Percentiles rank a stretch among this genome's conserved stretches.
phyloP scores from a whole-genome alignment of 2,888 invertebrate genomes.

The Heliconius sara region DNA sequence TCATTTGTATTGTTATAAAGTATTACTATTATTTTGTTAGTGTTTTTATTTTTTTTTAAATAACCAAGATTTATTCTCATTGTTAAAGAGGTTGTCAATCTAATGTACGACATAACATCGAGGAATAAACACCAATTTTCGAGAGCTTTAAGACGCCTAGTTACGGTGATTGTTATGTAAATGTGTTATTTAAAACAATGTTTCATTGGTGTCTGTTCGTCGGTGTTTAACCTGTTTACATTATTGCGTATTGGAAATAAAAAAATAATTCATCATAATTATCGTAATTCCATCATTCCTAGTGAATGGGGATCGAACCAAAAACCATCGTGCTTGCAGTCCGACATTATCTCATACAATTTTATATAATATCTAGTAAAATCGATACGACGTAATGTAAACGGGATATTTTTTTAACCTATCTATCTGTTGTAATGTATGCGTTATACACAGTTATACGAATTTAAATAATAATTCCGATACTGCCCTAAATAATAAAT shows the following conservation, averaged over 20 bases:
- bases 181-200: conserved; percentile 24
- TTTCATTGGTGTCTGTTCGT: conserved; percentile 31
- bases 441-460: conserved; percentile 26
- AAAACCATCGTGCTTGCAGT: too few species aligned
- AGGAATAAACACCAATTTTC: conserved; percentile 34
- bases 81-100: conserved; percentile 36
- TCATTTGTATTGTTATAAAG: neutral
- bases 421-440: conserved; percentile 29
- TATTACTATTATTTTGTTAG: neutral
- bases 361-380: neutral
- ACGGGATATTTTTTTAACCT: conserved; percentile 25
- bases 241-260: conserved; percentile 20
- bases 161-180: conserved; percentile 22
- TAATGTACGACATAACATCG: conserved; percentile 28
- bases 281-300: too few species aligned
- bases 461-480: conserved; percentile 21
- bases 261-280: too few species aligned
- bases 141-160: conserved; percentile 37
- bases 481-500: conserved; percentile 34
- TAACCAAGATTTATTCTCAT: neutral
- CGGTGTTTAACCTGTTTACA: conserved; percentile 30
- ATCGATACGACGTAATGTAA: conserved; percentile 24
- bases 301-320: too few species aligned
- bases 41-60: neutral
- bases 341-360: too few species aligned